Conservation (phyloP, 2,888 invertebrate species). For the Rhingia campestris region DNA sequence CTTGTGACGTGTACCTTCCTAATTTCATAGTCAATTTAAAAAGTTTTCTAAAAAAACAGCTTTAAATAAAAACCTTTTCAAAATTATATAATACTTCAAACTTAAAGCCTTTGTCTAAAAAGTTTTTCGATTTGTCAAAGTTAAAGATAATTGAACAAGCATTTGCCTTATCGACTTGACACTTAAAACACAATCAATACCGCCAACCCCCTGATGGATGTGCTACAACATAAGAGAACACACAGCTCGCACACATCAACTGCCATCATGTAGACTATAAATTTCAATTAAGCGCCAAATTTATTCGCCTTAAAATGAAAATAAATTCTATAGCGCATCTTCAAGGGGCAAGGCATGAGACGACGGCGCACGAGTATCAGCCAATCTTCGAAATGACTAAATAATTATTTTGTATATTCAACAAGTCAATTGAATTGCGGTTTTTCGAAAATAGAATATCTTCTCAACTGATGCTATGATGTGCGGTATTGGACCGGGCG, state of each 20-base stretch:
- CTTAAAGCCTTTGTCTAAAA: background rate
- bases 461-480: conserved; percentile 21
- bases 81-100: background rate
- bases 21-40: no score
- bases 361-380: conserved; percentile 1
- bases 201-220: conserved; percentile 14
- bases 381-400: conserved; percentile 52
- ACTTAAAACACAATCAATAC: conserved; percentile 1
- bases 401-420: conserved; percentile 64
- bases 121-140: background rate
- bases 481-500: background rate
- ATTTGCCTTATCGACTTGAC: background rate
- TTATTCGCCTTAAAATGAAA: conserved; percentile 37
- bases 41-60: no score
- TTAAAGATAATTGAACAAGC: background rate
- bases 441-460: conserved; percentile 50
- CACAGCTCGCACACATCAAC: conserved; percentile 8
- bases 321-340: conserved; percentile 46
- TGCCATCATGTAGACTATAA: conserved; percentile 54
- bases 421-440: conserved; percentile 51
- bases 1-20: no score
- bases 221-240: conserved; percentile 2
- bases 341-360: conserved; percentile 3
- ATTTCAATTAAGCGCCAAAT: conserved; percentile 59
- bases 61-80: background rate